Conservation (phyloP, 2,888 invertebrate genomes). For the Cantharis lateralis region DNA sequence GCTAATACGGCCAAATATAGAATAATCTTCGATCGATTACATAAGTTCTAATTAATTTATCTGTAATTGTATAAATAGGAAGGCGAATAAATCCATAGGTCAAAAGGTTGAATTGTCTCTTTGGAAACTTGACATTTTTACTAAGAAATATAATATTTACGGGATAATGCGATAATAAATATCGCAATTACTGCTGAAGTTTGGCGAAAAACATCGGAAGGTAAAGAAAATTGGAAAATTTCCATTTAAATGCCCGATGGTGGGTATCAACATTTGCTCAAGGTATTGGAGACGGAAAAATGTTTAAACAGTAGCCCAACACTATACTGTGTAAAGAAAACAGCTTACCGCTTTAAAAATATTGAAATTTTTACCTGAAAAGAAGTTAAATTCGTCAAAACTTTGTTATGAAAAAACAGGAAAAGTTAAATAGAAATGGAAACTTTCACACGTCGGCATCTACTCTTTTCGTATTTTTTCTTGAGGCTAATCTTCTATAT, state of each 20-base stretch:
- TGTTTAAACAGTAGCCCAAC: not conserved
- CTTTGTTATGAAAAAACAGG: slow-evolving; percentile 6
- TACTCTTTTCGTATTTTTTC: slow-evolving; percentile 6
- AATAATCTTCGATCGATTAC: not conserved
- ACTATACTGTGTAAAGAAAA: not conserved
- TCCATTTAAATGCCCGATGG: not conserved
- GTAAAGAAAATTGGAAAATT: not conserved
- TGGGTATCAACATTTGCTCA: not conserved
- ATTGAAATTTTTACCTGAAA: slow-evolving; percentile 9
- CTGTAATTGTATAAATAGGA: not conserved
- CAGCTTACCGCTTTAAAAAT: slow-evolving; percentile 7
- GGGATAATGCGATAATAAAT: not conserved
- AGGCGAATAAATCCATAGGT: not conserved
- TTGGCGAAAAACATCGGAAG: not conserved
- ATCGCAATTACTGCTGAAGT: not conserved
- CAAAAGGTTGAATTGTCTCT: not conserved
- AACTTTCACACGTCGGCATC: slow-evolving; percentile 9
- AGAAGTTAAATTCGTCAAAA: slow-evolving; percentile 13
- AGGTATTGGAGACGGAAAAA: slow-evolving; percentile 5
- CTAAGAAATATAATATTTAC: not conserved
- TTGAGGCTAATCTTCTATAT: slow-evolving; percentile 2
- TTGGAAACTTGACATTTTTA: not conserved
- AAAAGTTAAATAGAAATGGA: slow-evolving; percentile 15
- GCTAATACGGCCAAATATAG: not conserved
- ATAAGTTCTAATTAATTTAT: not conserved